These are phyloP conservation scores for Limnephilus lunatus DNA, from an alignment of 2,888 invertebrate species.

Conservation along the genomic window DNA sequence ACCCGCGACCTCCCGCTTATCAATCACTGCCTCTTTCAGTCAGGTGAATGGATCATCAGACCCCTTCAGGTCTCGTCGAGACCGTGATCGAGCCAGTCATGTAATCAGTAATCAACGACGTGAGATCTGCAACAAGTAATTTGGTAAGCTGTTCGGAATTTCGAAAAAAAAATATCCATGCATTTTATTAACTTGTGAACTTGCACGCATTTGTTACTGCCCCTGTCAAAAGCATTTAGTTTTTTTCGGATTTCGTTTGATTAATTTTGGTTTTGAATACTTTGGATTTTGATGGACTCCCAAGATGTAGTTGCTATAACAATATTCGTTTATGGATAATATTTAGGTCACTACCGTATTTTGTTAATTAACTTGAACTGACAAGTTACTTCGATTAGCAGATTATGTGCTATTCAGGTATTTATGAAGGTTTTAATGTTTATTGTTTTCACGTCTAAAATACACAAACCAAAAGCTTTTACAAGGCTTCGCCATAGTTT, in stretches of 20 bases:
- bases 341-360: neutral
- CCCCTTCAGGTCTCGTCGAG: constrained; percentile 23
- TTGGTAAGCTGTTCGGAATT: constrained; percentile 36
- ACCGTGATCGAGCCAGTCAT: constrained; percentile 12
- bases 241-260: constrained; percentile 12
- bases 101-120: constrained; percentile 20
- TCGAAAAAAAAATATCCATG: constrained; percentile 12
- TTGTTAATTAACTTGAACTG: neutral
- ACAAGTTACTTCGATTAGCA: neutral
- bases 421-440: too few relatives aligned
- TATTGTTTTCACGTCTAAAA: neutral
- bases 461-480: neutral
- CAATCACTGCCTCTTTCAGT: constrained; percentile 55
- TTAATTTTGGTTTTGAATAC: neutral
- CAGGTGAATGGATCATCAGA: constrained; percentile 56
- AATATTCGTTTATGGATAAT: neutral
- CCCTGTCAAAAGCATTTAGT: neutral
- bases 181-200: constrained; percentile 48
- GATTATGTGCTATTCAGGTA: neutral
- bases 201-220: constrained; percentile 33
- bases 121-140: constrained; percentile 35
- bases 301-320: neutral
- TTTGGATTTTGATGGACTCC: neutral
- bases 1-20: constrained; percentile 47
- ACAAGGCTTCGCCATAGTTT: neutral